Evolutionary conservation across 1,140 invertebrate species (phyloP).

Genomic region (Orchestia grillus): DNA sequence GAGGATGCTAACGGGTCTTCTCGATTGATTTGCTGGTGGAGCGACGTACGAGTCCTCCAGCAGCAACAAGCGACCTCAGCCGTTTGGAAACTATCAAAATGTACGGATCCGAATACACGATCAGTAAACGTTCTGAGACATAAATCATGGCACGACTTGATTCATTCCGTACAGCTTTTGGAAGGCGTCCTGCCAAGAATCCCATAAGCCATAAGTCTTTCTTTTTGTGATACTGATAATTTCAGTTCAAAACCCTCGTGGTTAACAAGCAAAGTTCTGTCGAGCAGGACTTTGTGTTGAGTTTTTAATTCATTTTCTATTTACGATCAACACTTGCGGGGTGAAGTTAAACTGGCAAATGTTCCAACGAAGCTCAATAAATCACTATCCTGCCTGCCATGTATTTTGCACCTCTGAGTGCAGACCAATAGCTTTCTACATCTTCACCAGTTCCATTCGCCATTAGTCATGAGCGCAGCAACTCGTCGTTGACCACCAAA

Average conservation of each 20-base stretch:
- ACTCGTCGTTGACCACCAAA: not conserved
- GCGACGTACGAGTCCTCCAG: not conserved
- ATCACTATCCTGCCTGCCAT: not conserved
- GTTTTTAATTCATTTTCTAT: not conserved
- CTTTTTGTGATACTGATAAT: not conserved
- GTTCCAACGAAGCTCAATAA: not conserved
- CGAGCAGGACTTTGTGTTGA: not conserved
- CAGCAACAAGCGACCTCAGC: not conserved
- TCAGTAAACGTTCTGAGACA: not conserved
- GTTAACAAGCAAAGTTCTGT: not conserved
- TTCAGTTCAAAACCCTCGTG: not conserved
- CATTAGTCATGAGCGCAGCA: not conserved
- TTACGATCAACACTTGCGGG: conserved; percentile 18
- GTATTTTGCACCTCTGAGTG: conserved; percentile 20
- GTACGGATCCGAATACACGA: not conserved
- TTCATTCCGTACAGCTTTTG: not conserved
- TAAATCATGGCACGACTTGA: not conserved
- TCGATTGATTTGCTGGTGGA: not conserved
- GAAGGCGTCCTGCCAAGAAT: not conserved
- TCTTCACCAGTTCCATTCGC: not conserved
- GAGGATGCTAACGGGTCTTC: not conserved
- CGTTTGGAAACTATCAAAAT: not conserved
- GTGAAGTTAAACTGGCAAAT: not conserved
- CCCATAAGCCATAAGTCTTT: conserved; percentile 6
- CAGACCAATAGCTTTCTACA: not conserved